These are phyloP conservation scores for Catalaphyllia jardinei DNA, from an alignment of 64 coral and sea anemone genomes.

Conservation along the genomic window DNA sequence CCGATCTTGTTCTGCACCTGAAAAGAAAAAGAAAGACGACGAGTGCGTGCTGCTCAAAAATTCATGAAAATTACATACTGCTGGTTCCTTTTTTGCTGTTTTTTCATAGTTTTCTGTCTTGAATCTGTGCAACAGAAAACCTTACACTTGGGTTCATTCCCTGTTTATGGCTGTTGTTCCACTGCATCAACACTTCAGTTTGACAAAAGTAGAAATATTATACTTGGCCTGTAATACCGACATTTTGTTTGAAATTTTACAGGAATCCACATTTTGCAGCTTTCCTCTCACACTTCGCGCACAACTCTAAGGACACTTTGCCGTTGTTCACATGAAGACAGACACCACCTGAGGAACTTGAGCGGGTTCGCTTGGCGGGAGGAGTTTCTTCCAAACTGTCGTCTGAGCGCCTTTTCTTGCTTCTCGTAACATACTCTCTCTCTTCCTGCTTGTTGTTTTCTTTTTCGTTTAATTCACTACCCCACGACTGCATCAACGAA, in stretches of 20 bases:
- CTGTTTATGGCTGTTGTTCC: background rate
- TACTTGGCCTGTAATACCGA: conserved; percentile 85
- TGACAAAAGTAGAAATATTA: conserved; percentile 13
- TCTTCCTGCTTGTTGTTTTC: background rate
- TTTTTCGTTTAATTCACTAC: background rate
- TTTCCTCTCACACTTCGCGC: conserved; percentile 68
- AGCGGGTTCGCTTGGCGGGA: background rate
- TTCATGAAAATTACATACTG: conserved; percentile 1
- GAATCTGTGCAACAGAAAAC: background rate
- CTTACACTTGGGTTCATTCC: conserved; percentile 23
- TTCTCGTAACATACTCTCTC: conserved; percentile 33
- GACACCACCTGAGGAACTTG: conserved; percentile 44
- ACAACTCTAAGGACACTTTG: conserved; percentile 87
- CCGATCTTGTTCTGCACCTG: conserved; percentile 60
- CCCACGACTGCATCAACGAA: conserved; percentile 32
- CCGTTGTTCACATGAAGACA: conserved; percentile 77
- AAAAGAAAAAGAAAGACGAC: conserved; percentile 95
- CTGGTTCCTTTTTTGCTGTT: conserved; percentile 21
- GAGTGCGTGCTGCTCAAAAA: conserved; percentile 89
- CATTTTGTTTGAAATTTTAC: conserved; percentile 78
- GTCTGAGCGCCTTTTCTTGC: conserved; percentile 4
- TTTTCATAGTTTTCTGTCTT: background rate
- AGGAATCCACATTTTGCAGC: conserved; percentile 27
- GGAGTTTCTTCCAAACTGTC: background rate
- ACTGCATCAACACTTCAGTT: background rate